Evolutionary conservation across 2,113 vertebrate species (phyloP).

Genomic region (Callorhinus ursinus): DNA sequence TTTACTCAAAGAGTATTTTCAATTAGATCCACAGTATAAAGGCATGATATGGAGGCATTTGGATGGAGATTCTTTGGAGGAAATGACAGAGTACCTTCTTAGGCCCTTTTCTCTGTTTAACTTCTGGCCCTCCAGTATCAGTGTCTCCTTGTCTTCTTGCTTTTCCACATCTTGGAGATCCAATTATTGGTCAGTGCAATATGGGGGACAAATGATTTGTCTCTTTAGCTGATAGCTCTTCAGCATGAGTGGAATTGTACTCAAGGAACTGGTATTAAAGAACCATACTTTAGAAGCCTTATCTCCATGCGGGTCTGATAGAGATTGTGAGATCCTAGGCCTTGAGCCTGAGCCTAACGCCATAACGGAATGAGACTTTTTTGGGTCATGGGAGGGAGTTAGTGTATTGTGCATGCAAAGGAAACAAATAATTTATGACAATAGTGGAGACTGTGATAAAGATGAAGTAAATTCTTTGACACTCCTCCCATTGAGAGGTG

Average conservation of each 20-base stretch:
- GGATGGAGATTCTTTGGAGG: neutral
- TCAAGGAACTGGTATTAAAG: neutral
- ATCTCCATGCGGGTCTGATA: neutral
- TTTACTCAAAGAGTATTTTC: neutral
- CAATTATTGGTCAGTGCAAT: neutral
- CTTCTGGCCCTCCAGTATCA: neutral
- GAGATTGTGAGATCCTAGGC: neutral
- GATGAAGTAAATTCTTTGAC: neutral
- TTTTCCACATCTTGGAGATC: neutral
- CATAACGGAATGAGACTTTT: neutral
- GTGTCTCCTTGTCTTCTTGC: neutral
- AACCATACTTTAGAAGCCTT: neutral
- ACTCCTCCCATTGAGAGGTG: neutral
- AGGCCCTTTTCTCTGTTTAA: neutral
- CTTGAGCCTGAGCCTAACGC: neutral
- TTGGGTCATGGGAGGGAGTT: neutral
- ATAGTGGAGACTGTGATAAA: neutral
- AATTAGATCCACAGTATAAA: neutral
- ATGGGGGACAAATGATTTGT: neutral
- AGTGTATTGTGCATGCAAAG: neutral
- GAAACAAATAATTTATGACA: neutral
- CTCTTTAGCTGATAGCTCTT: slow-evolving; percentile 1
- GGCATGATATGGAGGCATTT: neutral
- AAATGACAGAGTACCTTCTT: neutral
- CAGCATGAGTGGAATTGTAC: neutral